Evolutionary conservation across 1,140 invertebrate genomes (phyloP).

Genomic region (Calephelis virginiensis): DNA sequence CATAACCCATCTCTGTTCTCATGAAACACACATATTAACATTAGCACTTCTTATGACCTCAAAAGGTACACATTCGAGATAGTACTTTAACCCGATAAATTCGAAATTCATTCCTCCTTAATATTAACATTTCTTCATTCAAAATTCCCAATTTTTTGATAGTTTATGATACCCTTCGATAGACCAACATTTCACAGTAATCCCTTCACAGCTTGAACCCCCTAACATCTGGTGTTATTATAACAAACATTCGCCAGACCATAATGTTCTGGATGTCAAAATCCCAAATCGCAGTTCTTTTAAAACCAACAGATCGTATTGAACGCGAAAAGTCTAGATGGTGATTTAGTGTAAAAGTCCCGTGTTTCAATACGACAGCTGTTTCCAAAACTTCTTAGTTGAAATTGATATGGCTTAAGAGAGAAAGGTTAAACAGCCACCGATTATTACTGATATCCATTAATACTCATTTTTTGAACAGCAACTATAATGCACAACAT

Average conservation of each 20-base stretch:
- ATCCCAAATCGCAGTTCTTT: not conserved
- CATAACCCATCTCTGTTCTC: no score
- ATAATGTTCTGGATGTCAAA: not conserved
- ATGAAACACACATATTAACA: no score
- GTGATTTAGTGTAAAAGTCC: no score
- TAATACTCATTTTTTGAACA: not conserved
- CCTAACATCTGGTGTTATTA: not conserved
- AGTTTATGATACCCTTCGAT: not conserved
- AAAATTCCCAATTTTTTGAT: not conserved
- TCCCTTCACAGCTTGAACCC: not conserved
- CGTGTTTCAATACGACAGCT: conserved; percentile 1
- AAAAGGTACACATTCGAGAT: not conserved
- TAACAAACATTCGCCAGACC: not conserved
- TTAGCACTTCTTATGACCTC: not conserved
- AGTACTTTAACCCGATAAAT: not conserved
- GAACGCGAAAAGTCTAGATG: not conserved
- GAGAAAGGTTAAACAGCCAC: not conserved
- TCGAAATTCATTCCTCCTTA: no score
- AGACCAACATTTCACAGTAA: not conserved
- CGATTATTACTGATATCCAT: not conserved
- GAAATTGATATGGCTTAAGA: not conserved
- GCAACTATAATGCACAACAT: not conserved
- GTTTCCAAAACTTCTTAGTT: not conserved
- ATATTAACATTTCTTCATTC: not conserved
- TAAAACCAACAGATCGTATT: not conserved